Base-by-base conservation (phyloP, 2,888 invertebrate species). In the Scaptomyza tumidula region DNA sequence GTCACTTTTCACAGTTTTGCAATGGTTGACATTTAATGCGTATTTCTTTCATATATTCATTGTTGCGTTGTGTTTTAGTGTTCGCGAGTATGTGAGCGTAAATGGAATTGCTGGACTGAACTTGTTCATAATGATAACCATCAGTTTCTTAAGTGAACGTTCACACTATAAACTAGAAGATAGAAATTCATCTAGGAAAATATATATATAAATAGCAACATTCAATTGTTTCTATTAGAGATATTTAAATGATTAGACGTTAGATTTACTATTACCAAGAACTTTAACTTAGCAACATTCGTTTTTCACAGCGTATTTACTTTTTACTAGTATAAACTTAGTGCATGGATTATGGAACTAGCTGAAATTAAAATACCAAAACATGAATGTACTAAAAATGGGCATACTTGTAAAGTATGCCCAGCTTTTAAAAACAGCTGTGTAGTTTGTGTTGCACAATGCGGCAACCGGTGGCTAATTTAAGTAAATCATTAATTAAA, bases 21-120 rank as follows among this genome's bases (percentile, higher is more conserved):
- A 44, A 60, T 33, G 46, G 43, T 35, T 71, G 49, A 61, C 46
- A 57, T 58, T 80, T 50, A 86, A 54, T 80, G 75, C 71, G 77
- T 71, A 76, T 63, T 84, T 78, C 58, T 63, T 50, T 66, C 70
- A 72, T 52, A 65, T 70, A 84, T 78, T 68, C 84, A 80, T 88
- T 80, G 71, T 71, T 69, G 71, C 60, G 66, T 48, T 29, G 59
- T 44, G 55, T 74, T 61, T 33, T 50, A 66, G 61, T 44, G 61
- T 49, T 65, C 49, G 39, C 52, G 66, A 69, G 54, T 45, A n/a
- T 58, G 37, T 61, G 69, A 62, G 7, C 39, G 41, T 31, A 16
- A 44, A 49, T n/a, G 55, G 35, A 56, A 44, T 19, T n/a, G 46
- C 7, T 19, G n/a, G 53, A 52, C 49, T 57, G 56, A 70, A 45